phyloP scores from a whole-genome alignment of 2,888 invertebrate genomes.

The Invenusta paracnida region DNA sequence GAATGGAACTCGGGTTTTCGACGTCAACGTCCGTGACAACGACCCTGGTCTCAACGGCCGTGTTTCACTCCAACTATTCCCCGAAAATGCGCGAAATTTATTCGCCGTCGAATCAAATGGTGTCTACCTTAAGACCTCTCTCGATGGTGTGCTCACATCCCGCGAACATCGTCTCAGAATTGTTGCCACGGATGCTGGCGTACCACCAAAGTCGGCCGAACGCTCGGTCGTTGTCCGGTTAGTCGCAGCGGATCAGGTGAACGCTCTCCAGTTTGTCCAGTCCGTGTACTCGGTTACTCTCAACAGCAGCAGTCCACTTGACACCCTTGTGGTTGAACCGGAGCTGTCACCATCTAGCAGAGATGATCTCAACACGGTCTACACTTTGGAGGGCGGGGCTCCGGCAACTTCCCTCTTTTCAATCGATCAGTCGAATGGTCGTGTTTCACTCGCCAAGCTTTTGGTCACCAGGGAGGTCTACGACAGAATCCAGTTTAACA shows the following conservation, averaged over 20 bases:
- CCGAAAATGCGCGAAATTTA: not conserved
- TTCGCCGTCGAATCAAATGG: not conserved
- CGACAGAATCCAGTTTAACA: not conserved
- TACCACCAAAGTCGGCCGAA: not conserved
- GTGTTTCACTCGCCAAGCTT: not conserved
- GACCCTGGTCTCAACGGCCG: conserved; percentile 85
- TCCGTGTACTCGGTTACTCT: not conserved
- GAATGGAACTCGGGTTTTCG: conserved; percentile 60
- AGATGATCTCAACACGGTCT: not conserved
- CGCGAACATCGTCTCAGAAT: not conserved
- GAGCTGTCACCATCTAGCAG: not conserved
- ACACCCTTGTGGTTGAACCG: not conserved
- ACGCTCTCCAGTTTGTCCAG: not conserved
- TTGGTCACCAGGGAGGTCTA: not conserved
- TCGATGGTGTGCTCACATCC: not conserved
- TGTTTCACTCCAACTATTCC: conserved; percentile 61
- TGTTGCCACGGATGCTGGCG: not conserved
- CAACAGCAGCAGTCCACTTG: not conserved
- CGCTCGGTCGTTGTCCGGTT: not conserved
- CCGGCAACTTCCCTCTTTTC: not conserved
- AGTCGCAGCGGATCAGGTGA: not conserved
- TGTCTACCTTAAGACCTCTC: not conserved
- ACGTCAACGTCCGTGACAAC: conserved; percentile 76
- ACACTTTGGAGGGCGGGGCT: not conserved
- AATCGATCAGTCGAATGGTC: not conserved